phyloP scores from a whole-genome alignment of 1,140 invertebrate genomes.

The Temnothorax longispinosus region DNA sequence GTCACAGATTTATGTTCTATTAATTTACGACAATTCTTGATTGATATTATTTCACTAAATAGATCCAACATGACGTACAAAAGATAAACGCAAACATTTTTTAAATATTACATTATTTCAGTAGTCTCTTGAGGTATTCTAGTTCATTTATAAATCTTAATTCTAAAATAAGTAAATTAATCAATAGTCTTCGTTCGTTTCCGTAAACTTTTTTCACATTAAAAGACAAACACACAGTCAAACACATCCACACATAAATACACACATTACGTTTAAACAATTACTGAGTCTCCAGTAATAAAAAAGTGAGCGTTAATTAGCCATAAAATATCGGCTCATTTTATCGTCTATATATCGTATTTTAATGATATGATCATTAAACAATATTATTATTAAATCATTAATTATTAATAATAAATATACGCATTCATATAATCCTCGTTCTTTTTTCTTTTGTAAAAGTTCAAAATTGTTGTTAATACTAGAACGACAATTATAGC shows the following conservation, averaged over 20 bases:
- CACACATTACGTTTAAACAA: constrained; percentile 24
- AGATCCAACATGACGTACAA: constrained; percentile 3
- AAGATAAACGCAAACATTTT: constrained; percentile 23
- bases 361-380: constrained; percentile 20
- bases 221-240: background rate
- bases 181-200: background rate
- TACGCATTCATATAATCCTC: background rate
- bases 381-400: background rate
- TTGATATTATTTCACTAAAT: constrained; percentile 12
- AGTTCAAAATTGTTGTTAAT: background rate
- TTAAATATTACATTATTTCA: constrained; percentile 15
- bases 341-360: background rate
- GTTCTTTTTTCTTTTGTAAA: background rate
- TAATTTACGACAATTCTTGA: background rate
- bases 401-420: constrained; percentile 36
- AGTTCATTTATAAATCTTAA: constrained; percentile 20
- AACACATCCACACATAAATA: constrained; percentile 43
- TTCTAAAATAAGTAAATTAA: constrained; percentile 9
- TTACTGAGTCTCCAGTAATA: constrained; percentile 32
- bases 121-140: constrained; percentile 15
- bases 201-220: background rate
- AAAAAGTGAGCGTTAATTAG: constrained; percentile 31
- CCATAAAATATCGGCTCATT: background rate
- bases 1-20: constrained; percentile 10
- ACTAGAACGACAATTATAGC: background rate